phyloP scores from a whole-genome alignment of 37 sponge, comb jelly and placozoan species.

The Beroe ovata region DNA sequence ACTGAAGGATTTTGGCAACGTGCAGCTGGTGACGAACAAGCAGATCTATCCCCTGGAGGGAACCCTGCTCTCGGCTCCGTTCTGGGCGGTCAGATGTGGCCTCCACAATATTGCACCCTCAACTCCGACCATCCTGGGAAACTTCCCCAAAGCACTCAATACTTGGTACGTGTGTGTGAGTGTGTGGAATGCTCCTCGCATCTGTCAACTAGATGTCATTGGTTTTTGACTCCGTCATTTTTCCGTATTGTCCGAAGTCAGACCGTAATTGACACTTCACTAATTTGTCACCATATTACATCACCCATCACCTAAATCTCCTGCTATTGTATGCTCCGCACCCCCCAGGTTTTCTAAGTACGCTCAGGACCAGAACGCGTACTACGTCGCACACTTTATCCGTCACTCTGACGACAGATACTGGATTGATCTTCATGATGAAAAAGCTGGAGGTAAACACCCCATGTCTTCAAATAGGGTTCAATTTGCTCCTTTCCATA shows the following conservation, averaged over 20 bases:
- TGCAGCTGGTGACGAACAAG: slow-evolving; percentile 7
- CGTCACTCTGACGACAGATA: slow-evolving; percentile 31
- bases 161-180: slow-evolving; percentile 12
- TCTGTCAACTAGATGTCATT: too few species aligned
- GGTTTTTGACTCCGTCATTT: too few species aligned
- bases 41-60: slow-evolving; percentile 64
- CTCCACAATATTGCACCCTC: slow-evolving; percentile 46
- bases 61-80: slow-evolving; percentile 4
- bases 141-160: slow-evolving; percentile 16
- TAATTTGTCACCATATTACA: too few species aligned
- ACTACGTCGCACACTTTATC: slow-evolving; percentile 47
- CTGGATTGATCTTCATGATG: slow-evolving; percentile 33
- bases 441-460: slow-evolving; percentile 11
- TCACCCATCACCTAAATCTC: too few species aligned
- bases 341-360: slow-evolving; percentile 43
- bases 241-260: too few species aligned
- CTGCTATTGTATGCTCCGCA: too few species aligned
- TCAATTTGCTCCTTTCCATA: too few species aligned
- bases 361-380: background rate
- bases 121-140: slow-evolving; percentile 12
- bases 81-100: slow-evolving; percentile 63
- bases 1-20: slow-evolving; percentile 61
- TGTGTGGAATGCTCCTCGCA: too few species aligned
- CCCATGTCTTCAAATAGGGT: too few species aligned
- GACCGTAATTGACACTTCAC: too few species aligned